Percentiles rank a stretch among this genome's conserved stretches.
Evolutionary conservation across 2,888 invertebrate species (phyloP).

Genomic region (Ophion slaviceki): DNA sequence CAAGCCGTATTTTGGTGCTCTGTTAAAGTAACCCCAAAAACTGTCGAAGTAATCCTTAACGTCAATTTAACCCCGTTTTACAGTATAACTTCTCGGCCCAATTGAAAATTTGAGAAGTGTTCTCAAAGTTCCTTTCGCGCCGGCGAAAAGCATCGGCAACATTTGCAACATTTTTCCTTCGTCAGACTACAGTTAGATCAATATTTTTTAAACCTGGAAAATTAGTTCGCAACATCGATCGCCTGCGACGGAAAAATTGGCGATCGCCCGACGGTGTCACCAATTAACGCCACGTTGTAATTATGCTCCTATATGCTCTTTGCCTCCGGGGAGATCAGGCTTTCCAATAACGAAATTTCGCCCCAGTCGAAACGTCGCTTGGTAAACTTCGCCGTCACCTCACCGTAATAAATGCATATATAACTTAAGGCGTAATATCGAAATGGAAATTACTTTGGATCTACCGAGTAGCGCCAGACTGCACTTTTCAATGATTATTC

Average conservation of each 20-base stretch:
- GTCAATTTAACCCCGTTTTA: no score
- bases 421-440: slow-evolving; percentile 3
- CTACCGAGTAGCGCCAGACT: not conserved
- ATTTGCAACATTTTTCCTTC: no score
- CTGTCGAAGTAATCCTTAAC: no score
- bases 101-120: no score
- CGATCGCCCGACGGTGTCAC: not conserved
- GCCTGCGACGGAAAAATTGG: not conserved
- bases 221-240: not conserved
- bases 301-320: not conserved
- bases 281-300: not conserved
- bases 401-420: not conserved
- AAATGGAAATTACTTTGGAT: not conserved
- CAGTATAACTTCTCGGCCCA: no score
- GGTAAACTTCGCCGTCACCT: not conserved
- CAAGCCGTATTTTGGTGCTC: no score
- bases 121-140: no score
- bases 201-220: no score
- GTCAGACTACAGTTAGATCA: no score
- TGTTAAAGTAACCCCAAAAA: no score
- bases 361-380: not conserved
- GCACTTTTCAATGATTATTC: not conserved
- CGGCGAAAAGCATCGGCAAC: no score
- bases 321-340: not conserved
- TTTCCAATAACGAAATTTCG: slow-evolving; percentile 4